Conservation (phyloP, 2,797 vertebrate species). For the Ataeniobius toweri region DNA sequence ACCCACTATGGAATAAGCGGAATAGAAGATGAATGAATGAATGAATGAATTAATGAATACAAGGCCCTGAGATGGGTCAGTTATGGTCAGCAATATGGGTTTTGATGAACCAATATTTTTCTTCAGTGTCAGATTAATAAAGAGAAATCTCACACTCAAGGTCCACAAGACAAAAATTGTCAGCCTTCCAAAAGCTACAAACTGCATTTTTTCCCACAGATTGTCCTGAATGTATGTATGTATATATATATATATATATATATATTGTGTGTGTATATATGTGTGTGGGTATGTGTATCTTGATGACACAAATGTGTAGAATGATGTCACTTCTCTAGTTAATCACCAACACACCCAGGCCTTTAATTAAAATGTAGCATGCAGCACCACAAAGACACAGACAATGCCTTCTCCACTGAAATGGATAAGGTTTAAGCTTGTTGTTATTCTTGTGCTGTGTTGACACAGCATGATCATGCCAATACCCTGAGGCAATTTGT, state of each 20-base stretch:
- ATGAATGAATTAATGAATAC: neutral
- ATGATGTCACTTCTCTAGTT: slow-evolving; percentile 22
- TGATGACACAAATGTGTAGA: slow-evolving; percentile 23
- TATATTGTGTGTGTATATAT: too few relatives aligned
- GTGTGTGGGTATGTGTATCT: too few relatives aligned
- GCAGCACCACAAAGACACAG: slow-evolving; percentile 16
- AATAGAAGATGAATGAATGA: too few relatives aligned
- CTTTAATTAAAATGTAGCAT: slow-evolving; percentile 37
- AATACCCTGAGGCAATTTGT: slow-evolving; percentile 72
- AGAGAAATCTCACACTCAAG: neutral
- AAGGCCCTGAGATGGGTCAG: neutral
- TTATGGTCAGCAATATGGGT: neutral
- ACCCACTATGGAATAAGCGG: too few relatives aligned
- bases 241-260: neutral
- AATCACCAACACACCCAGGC: slow-evolving; percentile 13
- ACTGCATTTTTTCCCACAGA: neutral
- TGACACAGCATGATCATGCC: slow-evolving; percentile 60
- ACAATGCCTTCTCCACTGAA: neutral
- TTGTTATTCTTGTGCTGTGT: slow-evolving; percentile 53
- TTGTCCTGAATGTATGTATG: neutral
- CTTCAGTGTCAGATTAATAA: neutral
- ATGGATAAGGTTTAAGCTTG: slow-evolving; percentile 18
- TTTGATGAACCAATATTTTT: neutral
- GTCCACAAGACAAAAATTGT: neutral
- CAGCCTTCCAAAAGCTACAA: neutral